phyloP scores from a whole-genome alignment of 1,140 invertebrate genomes.

The Drosophila azteca region DNA sequence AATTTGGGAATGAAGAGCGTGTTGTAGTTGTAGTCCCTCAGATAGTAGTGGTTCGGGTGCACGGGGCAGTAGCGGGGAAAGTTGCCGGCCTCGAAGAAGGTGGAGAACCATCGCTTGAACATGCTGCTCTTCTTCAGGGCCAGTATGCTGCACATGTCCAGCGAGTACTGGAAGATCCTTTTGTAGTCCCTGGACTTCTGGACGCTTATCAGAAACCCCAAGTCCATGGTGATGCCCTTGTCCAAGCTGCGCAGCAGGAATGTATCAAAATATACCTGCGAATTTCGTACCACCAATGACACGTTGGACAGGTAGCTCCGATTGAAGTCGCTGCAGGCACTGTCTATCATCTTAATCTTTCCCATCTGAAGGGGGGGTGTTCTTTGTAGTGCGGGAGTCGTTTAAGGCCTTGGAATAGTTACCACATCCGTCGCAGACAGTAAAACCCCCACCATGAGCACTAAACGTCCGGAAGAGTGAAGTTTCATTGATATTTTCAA shows the following conservation, averaged over 20 bases:
- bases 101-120: slow-evolving; percentile 53
- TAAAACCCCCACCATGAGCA: not conserved
- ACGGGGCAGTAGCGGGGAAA: slow-evolving; percentile 42
- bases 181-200: slow-evolving; percentile 41
- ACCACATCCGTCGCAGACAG: slow-evolving; percentile 2
- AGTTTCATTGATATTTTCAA: slow-evolving; percentile 9
- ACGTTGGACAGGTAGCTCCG: slow-evolving; percentile 50
- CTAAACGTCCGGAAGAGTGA: not conserved
- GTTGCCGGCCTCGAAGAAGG: slow-evolving; percentile 36
- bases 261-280: slow-evolving; percentile 38
- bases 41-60: slow-evolving; percentile 27
- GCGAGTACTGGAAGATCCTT: slow-evolving; percentile 49
- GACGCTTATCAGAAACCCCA: slow-evolving; percentile 52
- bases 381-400: no score
- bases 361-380: not conserved
- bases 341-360: slow-evolving; percentile 17
- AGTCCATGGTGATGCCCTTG: slow-evolving; percentile 34
- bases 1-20: slow-evolving; percentile 43
- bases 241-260: slow-evolving; percentile 25
- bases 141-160: slow-evolving; percentile 59
- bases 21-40: slow-evolving; percentile 45
- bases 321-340: slow-evolving; percentile 34
- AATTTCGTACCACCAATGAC: slow-evolving; percentile 14
- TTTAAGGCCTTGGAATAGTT: slow-evolving; percentile 2
- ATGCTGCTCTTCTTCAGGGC: slow-evolving; percentile 37